A percentile compares a stretch with the other conserved stretches of the same genome.
These are phyloP conservation scores for Brachionus calyciflorus DNA, from an alignment of 1,140 invertebrate species.

Conservation along the genomic window DNA sequence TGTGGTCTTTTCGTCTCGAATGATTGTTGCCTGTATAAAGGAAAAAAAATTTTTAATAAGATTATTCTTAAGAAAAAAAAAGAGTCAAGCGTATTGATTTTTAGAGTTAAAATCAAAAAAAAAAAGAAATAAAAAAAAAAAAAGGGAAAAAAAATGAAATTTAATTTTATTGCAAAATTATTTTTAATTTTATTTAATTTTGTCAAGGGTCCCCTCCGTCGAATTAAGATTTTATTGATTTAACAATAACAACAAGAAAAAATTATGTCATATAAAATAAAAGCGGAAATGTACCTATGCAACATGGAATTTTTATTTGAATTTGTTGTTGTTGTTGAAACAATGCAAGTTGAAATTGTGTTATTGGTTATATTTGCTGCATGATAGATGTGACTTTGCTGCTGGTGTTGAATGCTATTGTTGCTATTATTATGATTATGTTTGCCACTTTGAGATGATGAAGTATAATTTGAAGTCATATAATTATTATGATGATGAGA, in stretches of 20 bases:
- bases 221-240: slow-evolving; percentile 8
- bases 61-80: background rate
- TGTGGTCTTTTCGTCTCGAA: background rate
- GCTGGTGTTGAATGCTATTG: background rate
- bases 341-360: background rate
- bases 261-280: slow-evolving; percentile 11
- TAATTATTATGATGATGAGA: no score
- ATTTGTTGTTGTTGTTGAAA: background rate
- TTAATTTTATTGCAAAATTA: slow-evolving; percentile 25
- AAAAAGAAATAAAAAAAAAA: background rate
- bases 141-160: background rate
- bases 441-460: no score
- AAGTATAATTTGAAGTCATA: no score
- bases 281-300: slow-evolving; percentile 39
- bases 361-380: background rate
- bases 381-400: no score
- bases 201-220: background rate
- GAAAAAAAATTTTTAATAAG: background rate
- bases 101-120: background rate
- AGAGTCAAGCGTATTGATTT: slow-evolving; percentile 31
- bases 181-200: slow-evolving; percentile 42
- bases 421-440: slow-evolving; percentile 20
- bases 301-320: slow-evolving; percentile 1
- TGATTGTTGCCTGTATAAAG: slow-evolving; percentile 6
- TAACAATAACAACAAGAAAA: background rate